phyloP scores from a whole-genome alignment of 2,797 vertebrate genomes.

The Onychomys torridus region DNA sequence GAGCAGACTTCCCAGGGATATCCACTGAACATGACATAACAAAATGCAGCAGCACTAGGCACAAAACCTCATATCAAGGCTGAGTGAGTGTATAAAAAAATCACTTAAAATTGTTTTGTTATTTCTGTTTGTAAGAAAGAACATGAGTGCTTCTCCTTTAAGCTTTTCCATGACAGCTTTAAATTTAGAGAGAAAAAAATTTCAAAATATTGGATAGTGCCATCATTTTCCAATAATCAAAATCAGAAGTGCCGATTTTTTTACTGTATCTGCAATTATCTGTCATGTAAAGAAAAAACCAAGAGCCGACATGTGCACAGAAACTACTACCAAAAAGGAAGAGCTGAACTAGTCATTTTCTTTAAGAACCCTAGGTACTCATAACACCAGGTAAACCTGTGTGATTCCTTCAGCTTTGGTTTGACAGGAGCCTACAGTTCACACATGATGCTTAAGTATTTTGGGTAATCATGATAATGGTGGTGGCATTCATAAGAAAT shows the following conservation, averaged over 20 bases:
- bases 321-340: not conserved
- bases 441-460: not conserved
- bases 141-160: not conserved
- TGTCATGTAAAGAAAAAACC: slow-evolving; percentile 7
- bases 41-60: not conserved
- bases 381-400: not conserved
- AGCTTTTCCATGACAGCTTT: not conserved
- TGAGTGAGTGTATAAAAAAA: not conserved
- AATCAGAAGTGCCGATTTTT: not conserved
- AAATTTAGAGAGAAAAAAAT: slow-evolving; percentile 6
- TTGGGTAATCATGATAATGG: not conserved
- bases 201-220: not conserved
- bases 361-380: not conserved
- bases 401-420: not conserved
- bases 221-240: slow-evolving; percentile 6
- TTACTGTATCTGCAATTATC: not conserved
- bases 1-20: not conserved
- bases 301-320: not conserved
- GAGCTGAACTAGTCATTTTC: not conserved
- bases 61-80: not conserved
- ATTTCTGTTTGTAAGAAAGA: not conserved
- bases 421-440: not conserved
- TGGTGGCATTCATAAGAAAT: not conserved
- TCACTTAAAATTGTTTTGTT: not conserved
- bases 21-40: not conserved